Evolutionary conservation across 2,113 vertebrate species (phyloP).

Genomic region (Notiomystis cincta): DNA sequence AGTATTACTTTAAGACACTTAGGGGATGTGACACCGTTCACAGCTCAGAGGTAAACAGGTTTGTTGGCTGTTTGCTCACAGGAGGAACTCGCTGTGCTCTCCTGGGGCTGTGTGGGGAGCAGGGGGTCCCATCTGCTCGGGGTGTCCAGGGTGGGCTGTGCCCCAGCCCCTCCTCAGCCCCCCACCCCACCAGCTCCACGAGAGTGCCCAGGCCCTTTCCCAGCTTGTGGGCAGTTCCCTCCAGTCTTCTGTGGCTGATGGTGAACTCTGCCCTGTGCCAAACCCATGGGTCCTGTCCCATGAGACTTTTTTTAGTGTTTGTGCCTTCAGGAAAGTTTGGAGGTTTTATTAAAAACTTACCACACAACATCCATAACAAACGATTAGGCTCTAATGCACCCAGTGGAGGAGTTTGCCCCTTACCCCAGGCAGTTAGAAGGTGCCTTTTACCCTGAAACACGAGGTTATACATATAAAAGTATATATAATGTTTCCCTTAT

Average conservation of each 20-base stretch:
- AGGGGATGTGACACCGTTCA: constrained; percentile 7
- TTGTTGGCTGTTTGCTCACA: neutral
- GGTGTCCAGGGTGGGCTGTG: neutral
- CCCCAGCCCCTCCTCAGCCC: neutral
- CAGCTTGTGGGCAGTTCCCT: fast-evolving
- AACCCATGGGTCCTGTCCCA: fast-evolving
- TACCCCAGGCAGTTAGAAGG: neutral
- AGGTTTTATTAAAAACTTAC: neutral
- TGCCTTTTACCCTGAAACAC: constrained; percentile 1
- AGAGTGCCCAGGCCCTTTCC: fast-evolving
- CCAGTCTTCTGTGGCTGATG: neutral
- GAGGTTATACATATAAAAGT: neutral
- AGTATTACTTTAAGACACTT: constrained; percentile 42
- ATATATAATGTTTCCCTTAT: neutral
- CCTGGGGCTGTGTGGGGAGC: neutral
- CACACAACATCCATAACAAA: neutral
- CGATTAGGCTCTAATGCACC: neutral
- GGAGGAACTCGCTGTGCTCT: fast-evolving
- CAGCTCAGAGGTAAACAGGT: neutral
- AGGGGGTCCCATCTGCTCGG: neutral
- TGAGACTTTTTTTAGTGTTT: neutral
- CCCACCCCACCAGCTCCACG: neutral
- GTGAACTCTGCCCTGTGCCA: fast-evolving
- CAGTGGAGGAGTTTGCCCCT: neutral
- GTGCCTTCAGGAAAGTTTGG: neutral